Evolutionary conservation across 2,888 invertebrate genomes (phyloP).

Genomic region (Drosophila histrio): DNA sequence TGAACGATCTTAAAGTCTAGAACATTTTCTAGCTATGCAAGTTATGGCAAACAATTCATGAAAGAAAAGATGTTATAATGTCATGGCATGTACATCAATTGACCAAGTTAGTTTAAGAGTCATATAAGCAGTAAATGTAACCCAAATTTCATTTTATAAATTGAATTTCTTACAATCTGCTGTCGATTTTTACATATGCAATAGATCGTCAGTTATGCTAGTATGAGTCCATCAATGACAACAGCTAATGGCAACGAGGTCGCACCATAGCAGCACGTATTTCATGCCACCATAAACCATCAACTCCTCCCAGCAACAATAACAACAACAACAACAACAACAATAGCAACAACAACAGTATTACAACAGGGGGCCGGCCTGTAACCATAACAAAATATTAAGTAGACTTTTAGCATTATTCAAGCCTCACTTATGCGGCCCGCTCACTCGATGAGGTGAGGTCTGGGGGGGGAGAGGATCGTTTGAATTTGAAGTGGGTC

Average conservation of each 20-base stretch:
- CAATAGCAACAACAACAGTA: slow-evolving; percentile 7
- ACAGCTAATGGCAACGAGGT: slow-evolving; percentile 38
- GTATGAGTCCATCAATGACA: slow-evolving; percentile 21
- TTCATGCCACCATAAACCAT: slow-evolving; percentile 24
- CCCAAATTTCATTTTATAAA: slow-evolving; percentile 7
- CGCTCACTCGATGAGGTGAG: not conserved
- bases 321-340: not conserved
- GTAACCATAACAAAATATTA: slow-evolving; percentile 55
- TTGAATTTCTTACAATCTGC: slow-evolving; percentile 13
- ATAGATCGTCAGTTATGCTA: slow-evolving; percentile 27
- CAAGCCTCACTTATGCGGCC: slow-evolving; percentile 30
- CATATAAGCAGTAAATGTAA: not conserved
- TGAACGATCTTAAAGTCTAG: not conserved
- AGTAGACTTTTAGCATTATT: slow-evolving; percentile 40
- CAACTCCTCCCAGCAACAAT: not conserved
- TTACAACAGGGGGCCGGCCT: slow-evolving; percentile 40
- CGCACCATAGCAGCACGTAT: slow-evolving; percentile 44
- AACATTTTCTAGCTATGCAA: not conserved
- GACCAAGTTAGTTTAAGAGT: not conserved
- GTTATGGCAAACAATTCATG: not conserved
- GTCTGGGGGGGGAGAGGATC: slow-evolving; percentile 1
- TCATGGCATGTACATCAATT: not conserved
- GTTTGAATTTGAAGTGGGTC: slow-evolving; percentile 10
- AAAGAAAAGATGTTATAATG: not conserved
- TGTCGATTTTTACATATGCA: slow-evolving; percentile 15